A percentile compares a stretch with the other conserved stretches of the same genome.
These are phyloP conservation scores for Crotalus horridus DNA, from an alignment of 2,113 vertebrate genomes.

Conservation along the genomic window DNA sequence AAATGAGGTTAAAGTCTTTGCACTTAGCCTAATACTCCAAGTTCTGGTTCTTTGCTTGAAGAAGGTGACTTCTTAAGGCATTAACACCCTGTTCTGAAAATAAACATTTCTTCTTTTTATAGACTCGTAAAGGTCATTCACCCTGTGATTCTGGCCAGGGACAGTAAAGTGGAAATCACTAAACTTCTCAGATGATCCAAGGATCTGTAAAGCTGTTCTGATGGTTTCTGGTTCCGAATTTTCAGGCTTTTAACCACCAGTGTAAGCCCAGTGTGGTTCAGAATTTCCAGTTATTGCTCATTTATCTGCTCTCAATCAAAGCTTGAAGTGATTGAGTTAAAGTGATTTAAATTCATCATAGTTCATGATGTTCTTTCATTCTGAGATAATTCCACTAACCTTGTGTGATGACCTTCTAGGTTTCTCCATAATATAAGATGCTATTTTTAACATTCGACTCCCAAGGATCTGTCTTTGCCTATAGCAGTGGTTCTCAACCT, in stretches of 20 bases:
- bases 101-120: not conserved
- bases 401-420: not conserved
- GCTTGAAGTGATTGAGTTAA: not conserved
- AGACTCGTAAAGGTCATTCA: not conserved
- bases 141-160: not conserved
- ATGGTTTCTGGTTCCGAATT: not conserved
- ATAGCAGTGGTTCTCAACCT: too few species aligned
- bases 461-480: not conserved
- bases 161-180: not conserved
- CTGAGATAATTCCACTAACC: not conserved
- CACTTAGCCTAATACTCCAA: not conserved
- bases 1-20: not conserved
- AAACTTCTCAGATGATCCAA: not conserved
- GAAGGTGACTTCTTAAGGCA: not conserved
- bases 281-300: not conserved
- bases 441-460: not conserved
- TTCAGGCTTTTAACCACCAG: not conserved
- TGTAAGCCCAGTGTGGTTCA: not conserved
- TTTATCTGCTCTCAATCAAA: not conserved
- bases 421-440: not conserved
- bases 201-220: not conserved
- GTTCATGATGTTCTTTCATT: not conserved
- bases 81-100: not conserved
- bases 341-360: not conserved
- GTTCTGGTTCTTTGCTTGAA: not conserved